Base-by-base conservation (phyloP, 2,797 vertebrate species). In the Tarsius wallacei region DNA sequence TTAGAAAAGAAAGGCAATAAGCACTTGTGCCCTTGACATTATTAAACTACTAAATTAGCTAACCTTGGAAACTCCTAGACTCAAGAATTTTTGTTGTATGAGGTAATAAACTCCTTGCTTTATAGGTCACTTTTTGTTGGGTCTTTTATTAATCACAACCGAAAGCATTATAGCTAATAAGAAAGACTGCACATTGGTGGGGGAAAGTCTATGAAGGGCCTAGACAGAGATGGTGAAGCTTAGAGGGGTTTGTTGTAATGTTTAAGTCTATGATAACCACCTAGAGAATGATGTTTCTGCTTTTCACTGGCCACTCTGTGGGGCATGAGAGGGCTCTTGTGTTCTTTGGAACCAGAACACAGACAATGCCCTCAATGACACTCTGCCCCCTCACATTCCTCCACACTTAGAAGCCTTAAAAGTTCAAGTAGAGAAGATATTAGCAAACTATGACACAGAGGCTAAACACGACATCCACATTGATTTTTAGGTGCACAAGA, bases 341-440 rank as follows among this genome's bases (percentile, higher is more conserved):
- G 42, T 57, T 85, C 74, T 80, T 16, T 55, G 36, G 24, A 84
- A 64, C 49, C 9, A 14, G 16, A 84, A 11, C 33, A 85, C 11
- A 92, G 71, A 77, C 19, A 76, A 82, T 91, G 49, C 15, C 36
- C 47, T 96, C 86, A 80, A 21, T 78, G 70, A 66, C 10, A 31
- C 24, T 73, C 64, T 61, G 82, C 74, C 63, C n/a, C 49, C 78
- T 95, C 85, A 83, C 82, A 77, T 87, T 93, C 94, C n/a, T 97
- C 70, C 42, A 36, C 82, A 49, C 70, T 93, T 59, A 76, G 63
- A 81, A 82, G 63, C 24, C 63, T 93, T 55, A 84, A 66, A 91
- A 87, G 42, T n/a, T 73, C 31, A 85, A 86, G 31, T 63, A 90
- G 77, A n/a, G 22, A 13, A 91, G 81, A 90, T 59, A 71, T 33